Percentiles rank a stretch among this genome's conserved stretches.
Conservation (phyloP, 2,797 vertebrate genomes). For the Rousettus madagascariensis region DNA sequence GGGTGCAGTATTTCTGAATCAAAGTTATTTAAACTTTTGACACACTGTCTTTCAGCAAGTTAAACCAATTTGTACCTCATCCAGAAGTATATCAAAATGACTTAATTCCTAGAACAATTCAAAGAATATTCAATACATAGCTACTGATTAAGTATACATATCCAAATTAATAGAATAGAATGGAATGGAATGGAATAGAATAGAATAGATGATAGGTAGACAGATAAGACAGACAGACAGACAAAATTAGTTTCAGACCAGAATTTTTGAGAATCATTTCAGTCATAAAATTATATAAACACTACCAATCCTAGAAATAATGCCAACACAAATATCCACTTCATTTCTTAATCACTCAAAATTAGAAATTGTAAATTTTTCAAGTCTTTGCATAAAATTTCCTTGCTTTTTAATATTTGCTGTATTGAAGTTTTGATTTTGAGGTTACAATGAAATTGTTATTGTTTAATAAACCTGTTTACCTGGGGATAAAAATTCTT, state of each 20-base stretch:
- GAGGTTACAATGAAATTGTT: neutral
- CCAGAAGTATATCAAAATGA: neutral
- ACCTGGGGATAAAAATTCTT: neutral
- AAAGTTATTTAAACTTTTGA: neutral
- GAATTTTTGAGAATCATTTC: neutral
- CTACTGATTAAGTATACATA: neutral
- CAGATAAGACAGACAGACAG: neutral
- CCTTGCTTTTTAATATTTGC: neutral
- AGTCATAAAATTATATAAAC: neutral
- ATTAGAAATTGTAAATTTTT: neutral
- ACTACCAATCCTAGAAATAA: neutral
- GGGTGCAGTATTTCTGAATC: neutral
- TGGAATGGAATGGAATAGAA: no score
- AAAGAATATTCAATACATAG: neutral
- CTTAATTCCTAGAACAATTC: neutral
- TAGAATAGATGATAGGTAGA: neutral
- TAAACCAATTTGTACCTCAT: neutral
- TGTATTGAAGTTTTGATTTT: neutral
- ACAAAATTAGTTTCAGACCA: neutral
- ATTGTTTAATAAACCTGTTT: neutral
- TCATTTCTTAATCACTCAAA: neutral
- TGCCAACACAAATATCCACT: neutral
- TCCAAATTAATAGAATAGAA: no score
- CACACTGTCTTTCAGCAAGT: neutral
- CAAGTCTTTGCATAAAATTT: neutral